Evolutionary conservation across 2,888 invertebrate species (phyloP).

Genomic region (Tinea pellionella): DNA sequence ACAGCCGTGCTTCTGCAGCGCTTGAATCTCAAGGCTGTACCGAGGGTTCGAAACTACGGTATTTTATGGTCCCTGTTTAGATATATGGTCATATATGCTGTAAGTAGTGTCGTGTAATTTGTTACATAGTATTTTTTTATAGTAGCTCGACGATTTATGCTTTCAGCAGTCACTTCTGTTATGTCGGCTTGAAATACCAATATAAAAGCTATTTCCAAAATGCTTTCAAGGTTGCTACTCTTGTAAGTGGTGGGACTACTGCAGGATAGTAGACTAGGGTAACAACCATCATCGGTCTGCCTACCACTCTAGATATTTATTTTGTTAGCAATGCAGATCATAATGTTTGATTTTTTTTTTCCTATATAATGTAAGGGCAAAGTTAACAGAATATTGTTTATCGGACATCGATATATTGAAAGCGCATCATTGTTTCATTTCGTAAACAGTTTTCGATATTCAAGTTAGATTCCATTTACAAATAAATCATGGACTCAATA

Average conservation of each 20-base stretch:
- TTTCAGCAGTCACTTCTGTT: too few relatives aligned
- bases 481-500: neutral
- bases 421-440: neutral
- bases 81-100: neutral
- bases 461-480: neutral
- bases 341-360: too few relatives aligned
- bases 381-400: neutral
- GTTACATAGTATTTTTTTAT: too few relatives aligned
- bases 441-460: neutral
- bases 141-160: too few relatives aligned
- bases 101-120: neutral
- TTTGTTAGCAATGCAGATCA: too few relatives aligned
- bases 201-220: too few relatives aligned
- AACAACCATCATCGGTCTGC: too few relatives aligned
- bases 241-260: too few relatives aligned
- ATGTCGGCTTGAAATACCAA: too few relatives aligned
- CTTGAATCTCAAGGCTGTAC: conserved; percentile 21
- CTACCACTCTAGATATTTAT: too few relatives aligned
- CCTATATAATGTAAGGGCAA: neutral
- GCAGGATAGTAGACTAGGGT: too few relatives aligned
- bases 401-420: neutral
- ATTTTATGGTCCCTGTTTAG: conserved; percentile 9
- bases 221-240: too few relatives aligned
- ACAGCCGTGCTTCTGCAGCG: conserved; percentile 30
- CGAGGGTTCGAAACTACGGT: conserved; percentile 21